These are phyloP conservation scores for Gobio gobio DNA, from an alignment of 2,113 vertebrate genomes.

Conservation along the genomic window DNA sequence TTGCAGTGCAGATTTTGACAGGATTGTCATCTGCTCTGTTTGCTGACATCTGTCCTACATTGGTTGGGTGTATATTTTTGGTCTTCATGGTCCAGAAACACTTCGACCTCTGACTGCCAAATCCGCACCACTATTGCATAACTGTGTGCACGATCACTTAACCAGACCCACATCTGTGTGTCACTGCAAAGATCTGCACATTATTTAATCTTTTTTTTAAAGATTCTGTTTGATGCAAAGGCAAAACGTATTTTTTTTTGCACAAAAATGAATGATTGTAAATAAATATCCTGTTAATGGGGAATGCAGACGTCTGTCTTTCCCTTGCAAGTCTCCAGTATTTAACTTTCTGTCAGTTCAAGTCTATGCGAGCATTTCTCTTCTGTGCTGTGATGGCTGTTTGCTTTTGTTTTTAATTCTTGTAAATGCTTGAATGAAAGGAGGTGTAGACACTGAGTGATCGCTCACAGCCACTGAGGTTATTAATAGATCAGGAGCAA, in stretches of 20 bases:
- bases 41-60: slow-evolving; percentile 17
- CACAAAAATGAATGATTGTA: neutral
- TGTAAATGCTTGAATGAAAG: slow-evolving; percentile 45
- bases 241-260: neutral
- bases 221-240: neutral
- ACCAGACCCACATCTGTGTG: slow-evolving; percentile 63
- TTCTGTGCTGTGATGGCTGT: slow-evolving; percentile 26
- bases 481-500: slow-evolving; percentile 76
- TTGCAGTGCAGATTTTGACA: neutral
- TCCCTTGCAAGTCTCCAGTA: neutral
- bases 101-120: slow-evolving; percentile 66
- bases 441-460: slow-evolving; percentile 57
- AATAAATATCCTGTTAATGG: slow-evolving; percentile 21
- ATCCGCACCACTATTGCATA: slow-evolving; percentile 69
- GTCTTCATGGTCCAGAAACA: slow-evolving; percentile 52
- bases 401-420: slow-evolving; percentile 58
- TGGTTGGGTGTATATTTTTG: slow-evolving; percentile 43
- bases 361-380: slow-evolving; percentile 7
- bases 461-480: slow-evolving; percentile 56
- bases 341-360: slow-evolving; percentile 24
- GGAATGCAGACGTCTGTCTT: neutral
- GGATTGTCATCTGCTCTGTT: slow-evolving; percentile 38
- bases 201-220: too few relatives aligned
- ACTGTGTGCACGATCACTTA: slow-evolving; percentile 61
- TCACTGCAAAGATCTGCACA: neutral